These are phyloP conservation scores for Sander vitreus DNA, from an alignment of 2,113 vertebrate genomes.

Conservation along the genomic window DNA sequence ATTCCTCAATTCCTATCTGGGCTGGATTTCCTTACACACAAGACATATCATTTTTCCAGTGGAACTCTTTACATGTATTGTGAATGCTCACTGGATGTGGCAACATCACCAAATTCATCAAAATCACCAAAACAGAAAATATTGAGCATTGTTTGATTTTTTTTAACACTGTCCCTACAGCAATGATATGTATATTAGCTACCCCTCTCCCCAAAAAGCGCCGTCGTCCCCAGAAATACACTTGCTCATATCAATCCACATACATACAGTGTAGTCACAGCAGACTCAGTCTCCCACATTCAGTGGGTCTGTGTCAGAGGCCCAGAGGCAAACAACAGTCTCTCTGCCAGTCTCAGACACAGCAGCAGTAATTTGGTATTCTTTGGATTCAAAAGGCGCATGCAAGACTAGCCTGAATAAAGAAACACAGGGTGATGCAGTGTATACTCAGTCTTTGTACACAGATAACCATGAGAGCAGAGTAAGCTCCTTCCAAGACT, in stretches of 20 bases:
- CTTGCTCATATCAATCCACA: neutral
- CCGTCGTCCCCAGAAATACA: neutral
- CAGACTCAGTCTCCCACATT: conserved; percentile 3
- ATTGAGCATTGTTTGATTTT: neutral
- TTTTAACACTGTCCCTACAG: neutral
- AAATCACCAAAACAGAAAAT: neutral
- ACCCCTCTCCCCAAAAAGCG: neutral
- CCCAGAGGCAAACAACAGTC: conserved; percentile 19
- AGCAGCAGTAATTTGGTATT: conserved; percentile 15
- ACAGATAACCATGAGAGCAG: conserved; percentile 1
- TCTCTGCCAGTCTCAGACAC: conserved; percentile 16
- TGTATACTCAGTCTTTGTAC: neutral
- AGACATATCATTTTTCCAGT: too few species aligned
- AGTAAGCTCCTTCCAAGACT: conserved; percentile 3
- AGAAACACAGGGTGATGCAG: neutral
- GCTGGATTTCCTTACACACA: neutral
- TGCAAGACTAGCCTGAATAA: neutral
- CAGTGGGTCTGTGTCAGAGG: neutral
- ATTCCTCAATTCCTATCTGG: neutral
- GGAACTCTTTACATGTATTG: too few species aligned
- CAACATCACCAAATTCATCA: neutral
- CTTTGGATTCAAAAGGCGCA: conserved; percentile 8
- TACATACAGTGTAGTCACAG: neutral
- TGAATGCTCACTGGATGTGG: neutral
- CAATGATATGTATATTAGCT: neutral